A percentile compares a stretch with the other conserved stretches of the same genome.
Conservation (phyloP, 2,113 vertebrate species). For the Macquaria australasica region DNA sequence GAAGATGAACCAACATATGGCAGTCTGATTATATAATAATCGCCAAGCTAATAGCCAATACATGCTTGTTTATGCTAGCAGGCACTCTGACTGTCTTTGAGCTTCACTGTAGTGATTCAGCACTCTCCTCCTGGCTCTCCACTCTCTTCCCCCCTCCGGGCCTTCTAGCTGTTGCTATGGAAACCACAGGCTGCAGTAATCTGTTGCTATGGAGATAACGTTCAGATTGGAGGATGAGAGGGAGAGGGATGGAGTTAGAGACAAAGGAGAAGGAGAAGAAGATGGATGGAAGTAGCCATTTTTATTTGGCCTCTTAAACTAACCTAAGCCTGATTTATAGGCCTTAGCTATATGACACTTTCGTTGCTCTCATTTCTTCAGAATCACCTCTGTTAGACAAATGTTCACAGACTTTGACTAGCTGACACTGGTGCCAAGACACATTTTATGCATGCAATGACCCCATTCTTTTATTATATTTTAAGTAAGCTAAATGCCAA, state of each 20-base stretch:
- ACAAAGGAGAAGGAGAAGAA: constrained; percentile 63
- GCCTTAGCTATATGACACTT: neutral
- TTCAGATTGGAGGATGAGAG: constrained; percentile 79
- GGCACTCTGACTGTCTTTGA: constrained; percentile 58
- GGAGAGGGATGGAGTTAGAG: constrained; percentile 63
- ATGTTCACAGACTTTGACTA: neutral
- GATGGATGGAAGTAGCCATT: constrained; percentile 61
- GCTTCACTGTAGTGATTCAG: constrained; percentile 82
- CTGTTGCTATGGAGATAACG: constrained; percentile 84
- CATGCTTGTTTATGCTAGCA: constrained; percentile 67
- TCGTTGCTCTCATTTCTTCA: neutral
- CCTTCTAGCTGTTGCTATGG: constrained; percentile 81
- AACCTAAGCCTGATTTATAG: constrained; percentile 20
- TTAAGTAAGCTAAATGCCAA: neutral
- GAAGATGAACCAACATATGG: constrained; percentile 10
- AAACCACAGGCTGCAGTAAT: constrained; percentile 85
- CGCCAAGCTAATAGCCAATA: constrained; percentile 18
- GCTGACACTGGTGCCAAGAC: neutral
- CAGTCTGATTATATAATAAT: constrained; percentile 45
- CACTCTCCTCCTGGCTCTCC: constrained; percentile 68
- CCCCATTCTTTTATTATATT: neutral
- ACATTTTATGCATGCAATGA: neutral
- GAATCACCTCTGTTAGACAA: neutral
- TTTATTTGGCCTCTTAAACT: constrained; percentile 55
- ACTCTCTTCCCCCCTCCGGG: constrained; percentile 37